Evolutionary conservation across 2,888 invertebrate genomes (phyloP), one percentile per base, ranked within the genome.

Genomic region (Macrosoma leucophasiata): DNA sequence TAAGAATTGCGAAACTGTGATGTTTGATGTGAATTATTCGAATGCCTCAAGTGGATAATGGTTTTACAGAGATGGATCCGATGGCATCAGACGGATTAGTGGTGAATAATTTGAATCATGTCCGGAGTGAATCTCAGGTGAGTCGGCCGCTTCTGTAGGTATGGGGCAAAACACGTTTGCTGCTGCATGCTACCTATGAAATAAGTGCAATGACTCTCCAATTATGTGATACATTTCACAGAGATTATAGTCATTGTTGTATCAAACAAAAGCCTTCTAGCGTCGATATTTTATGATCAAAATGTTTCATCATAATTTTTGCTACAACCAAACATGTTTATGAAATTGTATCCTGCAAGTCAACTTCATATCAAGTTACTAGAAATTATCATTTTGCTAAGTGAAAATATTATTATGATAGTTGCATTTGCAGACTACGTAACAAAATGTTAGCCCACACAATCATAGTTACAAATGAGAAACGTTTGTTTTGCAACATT

Each of bases 111-210:
- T 65, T 82, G 68, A 79, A 79, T 65, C 84, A 84, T 57, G 77
- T 70, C 70, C 79, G 82, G 62, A 81, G 62, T 60, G 84, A 84
- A 41, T 79, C 82, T 60, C 84, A 84, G 84, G 84, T 84, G 75
- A 78, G 82, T 62, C 56, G 54, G 43, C 50, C 51, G 54, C 52
- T 51, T 48, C 38, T 46, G 62, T 64, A 62, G 62, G 62, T 71
- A 74, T 70, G 67, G 66, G 58, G 65, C 67, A 57, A 71, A 78
- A 77, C 81, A 74, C 72, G 79, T 81, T 81, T 76, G 65, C 60
- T 52, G 67, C 64, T 73, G 72, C 74, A 74, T 69, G 59, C 64
- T 66, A 68, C 66, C 72, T 78, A 75, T 71, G 70, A 69, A n/a
- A 66, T 67, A 69, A 70, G 75, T 76, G 73, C 79, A 78, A 69